Base-by-base conservation (phyloP, 2,797 vertebrate species). In the Phylloscopus collybita region DNA sequence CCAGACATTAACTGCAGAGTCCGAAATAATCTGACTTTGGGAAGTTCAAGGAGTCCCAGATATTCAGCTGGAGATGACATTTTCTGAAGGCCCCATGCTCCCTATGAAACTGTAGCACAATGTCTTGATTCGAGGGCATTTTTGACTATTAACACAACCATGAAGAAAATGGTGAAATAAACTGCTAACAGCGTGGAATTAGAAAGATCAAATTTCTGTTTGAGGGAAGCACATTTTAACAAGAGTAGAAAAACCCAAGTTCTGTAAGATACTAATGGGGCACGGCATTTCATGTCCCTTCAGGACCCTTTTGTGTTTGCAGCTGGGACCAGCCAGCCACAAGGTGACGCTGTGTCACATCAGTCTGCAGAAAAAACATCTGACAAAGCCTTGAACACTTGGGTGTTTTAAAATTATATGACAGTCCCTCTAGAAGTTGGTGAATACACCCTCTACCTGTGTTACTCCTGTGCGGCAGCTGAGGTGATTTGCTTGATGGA, bases 321-420 rank as follows among this genome's bases (percentile, higher is more conserved):
- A 67, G 78, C 66, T 11, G 9, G 44, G 60, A 65, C 47, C 44
- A 40, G 62, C 20, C 62, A 76, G 74, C 89, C 91, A 91, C 26
- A 4, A 93, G 94, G 56, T 78, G 87, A 73, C 12, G 65, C 96
- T 90, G 86, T 34, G 0, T 47, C 78, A 79, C 86, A 42, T 45
- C 25, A 27, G 12, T 86, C 45, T 57, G 62, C 73, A 69, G 61
- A 61, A 92, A 27, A 53, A 61, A 36, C 30, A 42, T 53, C 32
- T 38, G 60, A 19, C n/a, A 82, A 45, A 62, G 36, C 67, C 80
- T 85, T 64, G 25, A 70, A 76, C 67, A 38, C 67, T 21, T 7
- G 19, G 1, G 29, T 23, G 21, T 56, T 92, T 53, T 70, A 30
- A 36, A 66, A 73, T 29, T 16, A 9, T 18, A 7, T 2, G 2